Base-by-base conservation (phyloP, 1,140 invertebrate genomes). In the Brachionus koreanus region DNA sequence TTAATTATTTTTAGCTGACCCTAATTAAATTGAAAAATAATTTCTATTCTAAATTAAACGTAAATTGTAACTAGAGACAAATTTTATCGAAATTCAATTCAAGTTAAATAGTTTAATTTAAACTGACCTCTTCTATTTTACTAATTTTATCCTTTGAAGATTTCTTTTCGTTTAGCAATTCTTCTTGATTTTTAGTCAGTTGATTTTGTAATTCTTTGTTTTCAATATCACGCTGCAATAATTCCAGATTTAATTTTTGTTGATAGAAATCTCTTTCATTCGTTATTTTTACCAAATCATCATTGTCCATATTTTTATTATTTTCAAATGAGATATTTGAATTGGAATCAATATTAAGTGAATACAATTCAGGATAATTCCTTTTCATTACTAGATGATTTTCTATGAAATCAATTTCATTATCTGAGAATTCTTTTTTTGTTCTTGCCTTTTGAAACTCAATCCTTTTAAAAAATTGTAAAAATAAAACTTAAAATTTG, bases 91-190 rank as follows among this genome's bases (percentile, higher is more conserved):
- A 37, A 69, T 39, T 69, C 5, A 33, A 69, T n/a, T 39, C 2
- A 37, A 39, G 12, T 13, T 16, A 37, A 69, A 67, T 67, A 6
- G 16, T 2, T 33, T 33, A 25, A 63, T 43, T 13, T 2, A 29
- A 77, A 79, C 49, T 37, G 10, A 79, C 76, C 76, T 79, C 76
- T 79, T 79, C 76, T 12, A 79, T 49, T 23, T 19, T 57, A 35
- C 35, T 29, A 2, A 79, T 42, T 63, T 79, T 79, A n/a, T 79
- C 76, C 57, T 25, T 79, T 39, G 76, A 57, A 10, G 57, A 1
- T 57, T 57, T 79, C 9, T 79, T 16, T 61, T 79, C 49, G 12
- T 19, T 23, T 6, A 12, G n/a, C 9, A 79, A 61, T 12, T 79
- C 76, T 61, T 79, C 76, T 79, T 23, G 9, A 43, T 23, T 19